phyloP scores from a whole-genome alignment of 2,113 vertebrate genomes.

The Odontesthes bonariensis region DNA sequence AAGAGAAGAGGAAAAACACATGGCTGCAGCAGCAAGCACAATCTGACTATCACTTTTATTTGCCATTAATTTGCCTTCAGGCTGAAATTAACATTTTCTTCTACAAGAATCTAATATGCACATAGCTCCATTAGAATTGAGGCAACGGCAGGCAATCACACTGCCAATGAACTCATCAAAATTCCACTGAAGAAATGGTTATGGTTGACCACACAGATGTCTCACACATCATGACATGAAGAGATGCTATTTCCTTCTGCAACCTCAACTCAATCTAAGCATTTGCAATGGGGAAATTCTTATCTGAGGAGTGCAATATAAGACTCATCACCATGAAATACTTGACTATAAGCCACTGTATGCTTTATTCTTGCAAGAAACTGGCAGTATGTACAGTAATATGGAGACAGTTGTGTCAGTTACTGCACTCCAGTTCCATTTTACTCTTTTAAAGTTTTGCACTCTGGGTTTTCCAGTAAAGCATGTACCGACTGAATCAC shows the following conservation, averaged over 20 bases:
- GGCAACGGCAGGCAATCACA: slow-evolving; percentile 56
- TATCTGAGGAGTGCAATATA: slow-evolving; percentile 28
- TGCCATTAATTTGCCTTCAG: slow-evolving; percentile 34
- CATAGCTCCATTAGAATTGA: slow-evolving; percentile 39
- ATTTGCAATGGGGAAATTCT: slow-evolving; percentile 47
- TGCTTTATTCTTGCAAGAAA: neutral
- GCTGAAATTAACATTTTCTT: slow-evolving; percentile 56
- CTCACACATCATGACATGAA: slow-evolving; percentile 53
- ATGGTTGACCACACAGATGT: slow-evolving; percentile 54
- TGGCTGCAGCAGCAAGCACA: neutral
- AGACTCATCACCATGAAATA: slow-evolving; percentile 45
- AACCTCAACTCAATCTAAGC: slow-evolving; percentile 39
- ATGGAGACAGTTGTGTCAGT: slow-evolving; percentile 18
- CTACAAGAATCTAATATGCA: slow-evolving; percentile 23
- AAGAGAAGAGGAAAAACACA: neutral
- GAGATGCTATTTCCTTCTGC: slow-evolving; percentile 45
- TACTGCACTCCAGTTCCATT: neutral
- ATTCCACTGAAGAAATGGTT: slow-evolving; percentile 41
- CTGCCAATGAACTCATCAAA: slow-evolving; percentile 47
- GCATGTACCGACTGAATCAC: neutral
- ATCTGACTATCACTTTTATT: slow-evolving; percentile 26
- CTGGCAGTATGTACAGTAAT: slow-evolving; percentile 5
- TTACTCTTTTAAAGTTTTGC: slow-evolving; percentile 9
- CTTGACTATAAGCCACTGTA: slow-evolving; percentile 17
- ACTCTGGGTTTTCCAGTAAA: slow-evolving; percentile 8